Evolutionary conservation across 2,888 invertebrate genomes (phyloP).

Genomic region (Penaeus monodon): DNA sequence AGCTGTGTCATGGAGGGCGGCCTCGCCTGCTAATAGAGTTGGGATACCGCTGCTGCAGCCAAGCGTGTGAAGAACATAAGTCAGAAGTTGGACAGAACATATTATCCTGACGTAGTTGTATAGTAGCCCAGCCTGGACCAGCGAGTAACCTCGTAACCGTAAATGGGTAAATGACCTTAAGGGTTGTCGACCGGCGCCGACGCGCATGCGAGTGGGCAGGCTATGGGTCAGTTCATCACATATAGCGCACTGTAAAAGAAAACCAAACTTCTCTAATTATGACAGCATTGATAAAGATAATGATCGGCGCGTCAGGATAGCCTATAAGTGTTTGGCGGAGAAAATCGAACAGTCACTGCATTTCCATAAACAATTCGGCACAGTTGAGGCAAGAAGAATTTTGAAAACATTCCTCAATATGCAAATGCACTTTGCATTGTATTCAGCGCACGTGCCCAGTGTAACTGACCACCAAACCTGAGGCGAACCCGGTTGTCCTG

Average conservation of each 20-base stretch:
- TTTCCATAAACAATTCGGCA: background rate
- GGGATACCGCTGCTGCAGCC: slow-evolving; percentile 38
- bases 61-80: slow-evolving; percentile 41
- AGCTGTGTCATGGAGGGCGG: too few relatives aligned
- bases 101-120: slow-evolving; percentile 42
- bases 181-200: slow-evolving; percentile 13
- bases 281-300: too few relatives aligned
- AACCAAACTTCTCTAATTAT: too few relatives aligned
- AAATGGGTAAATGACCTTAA: background rate
- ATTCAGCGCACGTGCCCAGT: slow-evolving; percentile 43
- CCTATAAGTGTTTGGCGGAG: too few relatives aligned
- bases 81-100: slow-evolving; percentile 23
- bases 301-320: too few relatives aligned
- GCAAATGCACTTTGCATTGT: slow-evolving; percentile 29
- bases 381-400: slow-evolving; percentile 8
- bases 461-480: slow-evolving; percentile 47
- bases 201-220: too few relatives aligned
- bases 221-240: too few relatives aligned
- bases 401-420: slow-evolving; percentile 29
- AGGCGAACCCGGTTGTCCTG: slow-evolving; percentile 59
- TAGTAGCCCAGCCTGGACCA: background rate
- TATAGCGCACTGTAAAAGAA: too few relatives aligned
- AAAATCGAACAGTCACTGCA: too few relatives aligned
- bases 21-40: background rate
- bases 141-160: background rate